Evolutionary conservation across 23 tunicate species (phyloP).

Genomic region (Oikopleura albicans): DNA sequence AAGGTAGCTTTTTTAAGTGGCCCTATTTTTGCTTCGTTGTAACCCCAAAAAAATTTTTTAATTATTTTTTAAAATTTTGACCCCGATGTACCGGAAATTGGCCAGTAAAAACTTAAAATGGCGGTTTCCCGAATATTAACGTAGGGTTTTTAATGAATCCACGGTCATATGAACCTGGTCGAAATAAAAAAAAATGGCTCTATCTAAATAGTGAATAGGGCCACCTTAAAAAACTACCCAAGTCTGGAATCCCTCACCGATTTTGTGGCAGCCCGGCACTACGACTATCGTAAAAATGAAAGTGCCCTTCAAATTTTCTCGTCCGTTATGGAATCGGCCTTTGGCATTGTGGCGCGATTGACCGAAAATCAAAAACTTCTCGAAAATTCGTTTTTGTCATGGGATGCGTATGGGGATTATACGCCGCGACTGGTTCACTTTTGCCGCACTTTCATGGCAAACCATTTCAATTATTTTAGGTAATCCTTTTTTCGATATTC

Average conservation of each 20-base stretch:
- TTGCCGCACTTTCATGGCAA: not conserved
- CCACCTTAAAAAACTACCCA: too few species aligned
- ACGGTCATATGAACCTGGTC: too few species aligned
- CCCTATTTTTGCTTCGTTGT: too few species aligned
- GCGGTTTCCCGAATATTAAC: too few species aligned
- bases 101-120: too few species aligned
- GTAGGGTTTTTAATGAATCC: too few species aligned
- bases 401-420: not conserved
- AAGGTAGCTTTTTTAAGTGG: too few species aligned
- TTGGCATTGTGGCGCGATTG: not conserved
- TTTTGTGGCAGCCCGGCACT: not conserved
- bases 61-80: too few species aligned
- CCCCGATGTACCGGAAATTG: too few species aligned
- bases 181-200: too few species aligned
- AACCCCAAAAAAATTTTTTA: too few species aligned
- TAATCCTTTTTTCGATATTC: not conserved
- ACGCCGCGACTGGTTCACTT: not conserved
- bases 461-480: slow-evolving; percentile 3
- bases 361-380: not conserved
- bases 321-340: not conserved
- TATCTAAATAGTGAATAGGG: too few species aligned
- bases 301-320: not conserved
- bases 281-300: not conserved
- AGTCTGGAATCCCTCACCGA: not conserved
- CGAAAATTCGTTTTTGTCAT: not conserved